These are phyloP conservation scores for Melopsittacus undulatus DNA, from an alignment of 2,797 vertebrate genomes.

Conservation along the genomic window DNA sequence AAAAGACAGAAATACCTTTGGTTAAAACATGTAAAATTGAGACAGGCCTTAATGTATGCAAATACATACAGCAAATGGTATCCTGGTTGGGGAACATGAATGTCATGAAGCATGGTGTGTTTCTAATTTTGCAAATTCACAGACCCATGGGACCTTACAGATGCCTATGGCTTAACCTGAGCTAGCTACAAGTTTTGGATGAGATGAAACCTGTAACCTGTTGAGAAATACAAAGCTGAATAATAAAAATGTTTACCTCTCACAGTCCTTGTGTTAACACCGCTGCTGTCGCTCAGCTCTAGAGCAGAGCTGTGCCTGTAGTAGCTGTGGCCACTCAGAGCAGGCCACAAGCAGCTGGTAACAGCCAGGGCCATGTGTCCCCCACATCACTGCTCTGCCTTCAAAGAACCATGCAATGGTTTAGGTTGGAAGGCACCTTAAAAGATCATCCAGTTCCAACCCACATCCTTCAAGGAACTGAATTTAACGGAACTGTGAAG, in stretches of 20 bases:
- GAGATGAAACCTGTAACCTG: background rate
- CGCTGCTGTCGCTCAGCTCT: background rate
- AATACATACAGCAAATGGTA: background rate
- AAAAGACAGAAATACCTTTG: background rate
- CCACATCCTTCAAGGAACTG: background rate
- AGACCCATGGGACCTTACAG: background rate
- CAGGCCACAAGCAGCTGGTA: background rate
- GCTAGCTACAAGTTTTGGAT: background rate
- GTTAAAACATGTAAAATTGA: background rate
- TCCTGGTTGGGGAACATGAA: background rate
- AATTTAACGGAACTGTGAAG: background rate
- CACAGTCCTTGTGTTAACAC: background rate
- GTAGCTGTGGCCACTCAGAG: background rate
- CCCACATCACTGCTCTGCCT: background rate
- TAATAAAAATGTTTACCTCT: background rate
- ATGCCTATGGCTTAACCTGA: background rate
- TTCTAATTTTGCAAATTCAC: background rate
- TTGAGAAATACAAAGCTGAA: background rate
- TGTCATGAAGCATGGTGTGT: background rate
- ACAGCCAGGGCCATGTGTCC: background rate
- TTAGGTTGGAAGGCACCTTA: background rate
- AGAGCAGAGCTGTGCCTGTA: background rate
- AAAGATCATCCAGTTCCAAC: background rate
- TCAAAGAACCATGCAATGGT: background rate
- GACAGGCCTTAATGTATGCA: background rate